Base-by-base conservation (phyloP, 2,888 invertebrate genomes). In the Drosophila picticornis region DNA sequence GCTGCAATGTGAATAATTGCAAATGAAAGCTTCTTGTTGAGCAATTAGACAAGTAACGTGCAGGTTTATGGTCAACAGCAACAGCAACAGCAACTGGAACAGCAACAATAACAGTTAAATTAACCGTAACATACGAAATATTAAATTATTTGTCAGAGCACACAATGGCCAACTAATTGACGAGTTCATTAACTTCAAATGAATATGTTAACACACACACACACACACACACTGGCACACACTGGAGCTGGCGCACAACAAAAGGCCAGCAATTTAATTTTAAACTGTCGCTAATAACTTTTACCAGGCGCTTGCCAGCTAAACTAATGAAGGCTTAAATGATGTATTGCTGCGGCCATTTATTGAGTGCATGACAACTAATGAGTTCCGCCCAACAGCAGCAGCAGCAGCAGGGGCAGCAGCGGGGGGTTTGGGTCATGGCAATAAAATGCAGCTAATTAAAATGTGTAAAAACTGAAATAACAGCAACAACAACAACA, bases 231-330 rank as follows among this genome's bases (percentile, higher is more conserved):
- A 34, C n/a, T n/a, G 38, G 55, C 27, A 38, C 16, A 22, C 16
- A 29, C 13, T 22, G 7, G 4, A 4, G 46, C 22, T 13, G 22
- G 9, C 36, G 48, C 52, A 62, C 34, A 63, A 88, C 72, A 81
- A 75, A 80, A 70, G 60, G 63, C 38, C 64, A 53, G 59, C 84
- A 90, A 86, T 86, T 86, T 75, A 81, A 90, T 86, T 87, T 89
- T 86, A 90, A 89, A 90, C 84, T 87, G 91, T 90, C 90, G 84
- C 91, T 86, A 90, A 86, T 90, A 90, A 87, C 85, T 87, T 87
- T 89, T 73, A 79, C 82, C 87, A 72, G 80, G 61, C 75, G 72
- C 75, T 53, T 62, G 82, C 72, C 82, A 83, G 87, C 86, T 90
- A 88, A 85, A 90, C 84, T 85, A 85, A 85, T 85, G 90, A 90